Conservation (phyloP, 2,797 vertebrate species). For the Pachyuromys duprasi region DNA sequence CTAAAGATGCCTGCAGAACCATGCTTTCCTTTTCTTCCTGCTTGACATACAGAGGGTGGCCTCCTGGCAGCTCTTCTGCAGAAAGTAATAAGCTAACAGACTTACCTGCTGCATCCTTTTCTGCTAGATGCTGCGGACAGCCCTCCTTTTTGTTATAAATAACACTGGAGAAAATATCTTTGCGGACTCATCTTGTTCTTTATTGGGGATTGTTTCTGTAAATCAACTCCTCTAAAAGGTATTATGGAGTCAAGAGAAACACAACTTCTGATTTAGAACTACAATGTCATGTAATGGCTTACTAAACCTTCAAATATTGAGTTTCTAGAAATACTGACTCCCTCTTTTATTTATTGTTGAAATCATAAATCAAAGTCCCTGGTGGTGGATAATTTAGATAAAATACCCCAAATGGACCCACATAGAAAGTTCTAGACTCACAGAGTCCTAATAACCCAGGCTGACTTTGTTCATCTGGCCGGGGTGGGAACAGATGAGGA, state of each 20-base stretch:
- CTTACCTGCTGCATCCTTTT: background rate
- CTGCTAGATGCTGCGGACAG: background rate
- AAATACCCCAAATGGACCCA: background rate
- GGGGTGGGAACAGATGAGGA: background rate
- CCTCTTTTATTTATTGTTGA: background rate
- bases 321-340: background rate
- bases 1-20: too few relatives aligned
- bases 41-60: background rate
- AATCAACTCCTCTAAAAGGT: background rate
- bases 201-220: background rate
- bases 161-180: constrained; percentile 10
- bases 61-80: background rate
- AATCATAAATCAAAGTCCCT: background rate
- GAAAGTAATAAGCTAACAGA: background rate
- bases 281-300: background rate
- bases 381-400: background rate
- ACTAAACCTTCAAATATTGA: background rate
- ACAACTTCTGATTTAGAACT: background rate
- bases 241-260: background rate
- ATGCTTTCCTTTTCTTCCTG: background rate
- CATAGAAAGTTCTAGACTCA: background rate
- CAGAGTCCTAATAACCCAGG: background rate
- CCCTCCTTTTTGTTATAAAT: background rate
- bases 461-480: background rate
- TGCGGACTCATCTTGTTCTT: background rate